Conservation (phyloP, 2,797 vertebrate genomes). For the Borostomias antarcticus region DNA sequence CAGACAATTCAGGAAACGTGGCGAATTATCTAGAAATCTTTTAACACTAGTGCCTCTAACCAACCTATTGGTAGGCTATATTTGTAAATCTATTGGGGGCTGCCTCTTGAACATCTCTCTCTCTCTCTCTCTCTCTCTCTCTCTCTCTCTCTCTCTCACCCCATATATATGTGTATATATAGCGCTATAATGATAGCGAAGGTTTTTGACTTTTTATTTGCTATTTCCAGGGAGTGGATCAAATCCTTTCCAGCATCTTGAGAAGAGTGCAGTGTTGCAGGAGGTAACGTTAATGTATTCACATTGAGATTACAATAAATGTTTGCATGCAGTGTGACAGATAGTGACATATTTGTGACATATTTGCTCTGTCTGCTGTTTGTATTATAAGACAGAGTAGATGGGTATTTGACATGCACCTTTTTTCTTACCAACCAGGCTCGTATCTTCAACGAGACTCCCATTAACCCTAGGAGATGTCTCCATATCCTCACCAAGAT, state of each 20-base stretch:
- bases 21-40: no score
- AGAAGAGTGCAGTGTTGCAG: constrained; percentile 96
- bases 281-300: constrained; percentile 83
- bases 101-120: no score
- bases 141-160: neutral
- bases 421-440: constrained; percentile 73
- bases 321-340: neutral
- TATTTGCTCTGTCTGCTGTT: no score
- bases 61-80: no score
- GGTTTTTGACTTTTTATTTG: neutral
- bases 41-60: no score
- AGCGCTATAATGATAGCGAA: no score
- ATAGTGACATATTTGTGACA: no score
- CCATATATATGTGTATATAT: neutral
- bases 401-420: neutral
- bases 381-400: no score
- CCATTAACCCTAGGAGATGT: constrained; percentile 96
- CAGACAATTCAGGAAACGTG: no score
- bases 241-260: constrained; percentile 96
- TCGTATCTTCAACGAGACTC: constrained; percentile 96
- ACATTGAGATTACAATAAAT: neutral
- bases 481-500: constrained; percentile 98
- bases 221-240: constrained; percentile 88
- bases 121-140: no score
- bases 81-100: no score